These are phyloP conservation scores for Galleria mellonella DNA, from an alignment of 1,140 invertebrate species.

Conservation along the genomic window DNA sequence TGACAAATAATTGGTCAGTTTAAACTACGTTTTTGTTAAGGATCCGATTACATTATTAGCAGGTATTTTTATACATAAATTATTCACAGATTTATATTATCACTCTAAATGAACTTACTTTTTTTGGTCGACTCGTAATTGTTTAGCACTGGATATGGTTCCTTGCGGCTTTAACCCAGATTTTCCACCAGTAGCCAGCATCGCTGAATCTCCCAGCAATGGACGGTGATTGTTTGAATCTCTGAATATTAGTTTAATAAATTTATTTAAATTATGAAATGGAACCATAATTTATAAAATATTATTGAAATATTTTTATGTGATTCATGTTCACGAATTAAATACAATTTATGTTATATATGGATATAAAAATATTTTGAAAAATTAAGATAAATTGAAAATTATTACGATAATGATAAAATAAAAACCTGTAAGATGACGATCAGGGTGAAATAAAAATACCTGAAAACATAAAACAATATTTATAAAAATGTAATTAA, in stretches of 20 bases:
- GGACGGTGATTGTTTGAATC: constrained; percentile 94
- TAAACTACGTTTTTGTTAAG: too few relatives aligned
- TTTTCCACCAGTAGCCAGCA: constrained; percentile 90
- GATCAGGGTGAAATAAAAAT: constrained; percentile 2
- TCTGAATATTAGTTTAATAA: constrained; percentile 71
- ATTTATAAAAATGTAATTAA: constrained; percentile 8
- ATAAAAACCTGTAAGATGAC: constrained; percentile 10
- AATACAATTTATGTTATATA: too few relatives aligned
- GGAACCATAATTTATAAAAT: too few relatives aligned
- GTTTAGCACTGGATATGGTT: constrained; percentile 89
- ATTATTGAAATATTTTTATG: too few relatives aligned
- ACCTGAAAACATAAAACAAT: constrained; percentile 3
- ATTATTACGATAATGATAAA: neutral
- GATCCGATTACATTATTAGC: too few relatives aligned
- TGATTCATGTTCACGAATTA: too few relatives aligned
- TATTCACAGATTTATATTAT: neutral
- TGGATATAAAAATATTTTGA: too few relatives aligned
- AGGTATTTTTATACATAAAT: too few relatives aligned
- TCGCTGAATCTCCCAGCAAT: constrained; percentile 91
- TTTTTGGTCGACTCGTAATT: constrained; percentile 88
- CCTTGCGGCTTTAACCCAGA: constrained; percentile 87
- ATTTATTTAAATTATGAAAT: too few relatives aligned
- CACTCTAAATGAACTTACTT: constrained; percentile 80
- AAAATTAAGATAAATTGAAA: neutral
- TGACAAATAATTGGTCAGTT: too few relatives aligned